Base-by-base conservation (phyloP, 2,888 invertebrate genomes). In the Eledone cirrhosa region DNA sequence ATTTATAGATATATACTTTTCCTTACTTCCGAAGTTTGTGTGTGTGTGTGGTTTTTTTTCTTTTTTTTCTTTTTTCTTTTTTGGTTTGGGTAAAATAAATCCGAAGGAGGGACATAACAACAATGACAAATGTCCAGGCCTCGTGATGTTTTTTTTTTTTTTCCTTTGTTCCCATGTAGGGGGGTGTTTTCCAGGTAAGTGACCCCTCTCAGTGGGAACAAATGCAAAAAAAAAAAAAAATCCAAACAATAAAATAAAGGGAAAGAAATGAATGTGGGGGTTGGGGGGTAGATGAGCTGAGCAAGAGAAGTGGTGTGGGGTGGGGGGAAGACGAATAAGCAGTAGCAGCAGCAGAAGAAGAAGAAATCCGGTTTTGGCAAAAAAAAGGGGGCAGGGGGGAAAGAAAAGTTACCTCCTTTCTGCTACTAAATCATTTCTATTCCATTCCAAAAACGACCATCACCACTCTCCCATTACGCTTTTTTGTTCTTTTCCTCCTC, bases 111-210 rank as follows among this genome's bases (percentile, higher is more conserved):
- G n/a, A 29, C 8, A 69, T 33, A 67, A 14, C 27, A 67, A 67
- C 29, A 31, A 67, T 22, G 69, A 72, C 31, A n/a, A 72, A 19
- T 72, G 69, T 31, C 31, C 29, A 67, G 29, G 27, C 31, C 67
- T 67, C 27, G 5, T 29, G 31, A 16, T 67, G 77, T 41, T 79
- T 79, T 27, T 33, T 33, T 33, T 8, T 33, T 33, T 33, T 33
- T 33, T 33, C 33, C 8, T 33, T 33, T 33, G 33, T 33, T 33
- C 33, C 33, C 33, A 33, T 33, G 33, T 33, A 8, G 8, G 33
- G 8, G 33, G 33, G 3, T 33, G 33, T 33, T 33, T 33, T 33
- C 33, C 33, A 33, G 33, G 33, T 33, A 33, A 33, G 33, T n/a
- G n/a, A n/a, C n/a, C 3, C n/a, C 22, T n/a, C n/a, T 22, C 22